phyloP scores from a whole-genome alignment of 2,797 vertebrate species.

The Calcarius lapponicus region DNA sequence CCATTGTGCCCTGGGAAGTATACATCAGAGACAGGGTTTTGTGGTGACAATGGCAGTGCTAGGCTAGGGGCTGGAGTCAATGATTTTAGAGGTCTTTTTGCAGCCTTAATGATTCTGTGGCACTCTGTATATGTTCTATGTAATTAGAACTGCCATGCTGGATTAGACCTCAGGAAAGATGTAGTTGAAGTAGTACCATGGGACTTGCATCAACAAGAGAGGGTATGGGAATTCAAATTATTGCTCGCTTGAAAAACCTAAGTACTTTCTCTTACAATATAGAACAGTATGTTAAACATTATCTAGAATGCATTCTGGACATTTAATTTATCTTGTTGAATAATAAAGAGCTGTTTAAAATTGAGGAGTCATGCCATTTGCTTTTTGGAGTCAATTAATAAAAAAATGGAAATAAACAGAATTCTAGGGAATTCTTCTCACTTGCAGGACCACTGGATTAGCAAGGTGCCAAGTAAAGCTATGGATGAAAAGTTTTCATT shows the following conservation, averaged over 20 bases:
- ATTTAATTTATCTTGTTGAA: background rate
- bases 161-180: background rate
- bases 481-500: background rate
- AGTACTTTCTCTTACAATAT: background rate
- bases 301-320: background rate
- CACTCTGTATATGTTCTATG: background rate
- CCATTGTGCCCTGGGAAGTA: rapidly evolving
- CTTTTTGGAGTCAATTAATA: background rate
- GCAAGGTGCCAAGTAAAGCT: background rate
- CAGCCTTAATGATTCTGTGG: background rate
- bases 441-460: background rate
- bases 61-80: background rate
- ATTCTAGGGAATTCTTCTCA: background rate
- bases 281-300: background rate
- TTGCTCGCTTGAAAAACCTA: background rate
- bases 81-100: background rate
- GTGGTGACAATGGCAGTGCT: background rate
- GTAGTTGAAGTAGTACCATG: background rate
- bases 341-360: background rate
- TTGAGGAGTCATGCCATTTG: background rate
- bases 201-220: background rate
- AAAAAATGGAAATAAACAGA: background rate
- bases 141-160: no score
- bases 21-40: no score
- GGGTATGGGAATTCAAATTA: background rate